These are phyloP conservation scores for Steinernema carpocapsae DNA, from an alignment of 2,888 invertebrate genomes.

Conservation along the genomic window DNA sequence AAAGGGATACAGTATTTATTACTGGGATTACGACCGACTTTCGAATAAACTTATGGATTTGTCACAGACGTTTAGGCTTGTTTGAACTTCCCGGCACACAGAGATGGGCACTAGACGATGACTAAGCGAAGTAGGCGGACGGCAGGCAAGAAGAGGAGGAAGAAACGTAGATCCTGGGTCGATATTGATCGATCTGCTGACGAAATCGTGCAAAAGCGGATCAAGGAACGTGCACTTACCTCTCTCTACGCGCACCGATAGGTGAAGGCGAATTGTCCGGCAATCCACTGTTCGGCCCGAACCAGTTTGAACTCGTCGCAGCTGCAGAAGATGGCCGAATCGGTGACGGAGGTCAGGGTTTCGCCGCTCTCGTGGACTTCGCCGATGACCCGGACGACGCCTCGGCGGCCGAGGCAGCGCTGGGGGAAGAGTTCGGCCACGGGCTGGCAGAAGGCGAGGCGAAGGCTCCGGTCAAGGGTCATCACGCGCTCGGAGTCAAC, in stretches of 20 bases:
- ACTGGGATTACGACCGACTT: neutral
- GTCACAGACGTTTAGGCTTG: neutral
- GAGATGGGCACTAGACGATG: constrained; percentile 21
- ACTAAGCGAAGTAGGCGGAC: constrained; percentile 30
- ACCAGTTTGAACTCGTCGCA: constrained; percentile 38
- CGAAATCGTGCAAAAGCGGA: neutral
- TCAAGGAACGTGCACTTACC: neutral
- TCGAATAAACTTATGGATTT: neutral
- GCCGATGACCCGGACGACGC: constrained; percentile 41
- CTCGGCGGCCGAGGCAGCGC: constrained; percentile 41
- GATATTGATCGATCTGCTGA: constrained; percentile 29
- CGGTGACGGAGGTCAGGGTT: constrained; percentile 39
- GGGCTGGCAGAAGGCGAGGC: constrained; percentile 43
- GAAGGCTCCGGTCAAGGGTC: constrained; percentile 37
- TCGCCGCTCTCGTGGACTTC: constrained; percentile 42
- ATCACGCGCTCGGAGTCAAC: constrained; percentile 38
- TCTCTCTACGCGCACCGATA: constrained; percentile 40
- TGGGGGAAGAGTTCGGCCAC: constrained; percentile 25
- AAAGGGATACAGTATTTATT: neutral
- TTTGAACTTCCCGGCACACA: neutral
- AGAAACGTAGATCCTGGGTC: constrained; percentile 6
- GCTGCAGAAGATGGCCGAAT: constrained; percentile 43
- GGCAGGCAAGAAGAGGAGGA: constrained; percentile 5
- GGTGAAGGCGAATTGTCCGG: constrained; percentile 41
- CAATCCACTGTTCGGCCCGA: constrained; percentile 43